A percentile compares a stretch with the other conserved stretches of the same genome.
phyloP scores from a whole-genome alignment of 1,140 invertebrate species.

The Drosophila grimshawi region DNA sequence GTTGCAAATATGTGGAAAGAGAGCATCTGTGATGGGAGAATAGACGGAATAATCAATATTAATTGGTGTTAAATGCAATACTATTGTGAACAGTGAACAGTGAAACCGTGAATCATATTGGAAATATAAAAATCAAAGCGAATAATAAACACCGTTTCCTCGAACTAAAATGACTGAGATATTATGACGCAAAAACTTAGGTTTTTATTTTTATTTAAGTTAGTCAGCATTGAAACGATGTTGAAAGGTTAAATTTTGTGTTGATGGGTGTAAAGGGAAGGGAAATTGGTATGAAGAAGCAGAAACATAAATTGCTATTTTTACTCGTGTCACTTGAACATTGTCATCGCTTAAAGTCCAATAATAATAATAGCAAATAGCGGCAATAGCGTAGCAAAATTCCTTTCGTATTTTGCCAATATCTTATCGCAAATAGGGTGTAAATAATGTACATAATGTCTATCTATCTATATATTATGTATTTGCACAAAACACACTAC shows the following conservation, averaged over 20 bases:
- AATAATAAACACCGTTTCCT: conserved; percentile 29
- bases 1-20: conserved; percentile 17
- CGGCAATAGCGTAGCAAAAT: background rate
- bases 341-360: conserved; percentile 14
- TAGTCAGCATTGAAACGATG: conserved; percentile 26
- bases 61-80: conserved; percentile 20
- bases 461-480: too few species aligned
- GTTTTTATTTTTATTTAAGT: conserved; percentile 18
- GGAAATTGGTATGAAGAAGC: too few species aligned
- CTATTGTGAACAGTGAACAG: conserved; percentile 23
- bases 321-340: too few species aligned
- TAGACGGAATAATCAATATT: conserved; percentile 4
- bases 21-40: conserved; percentile 22
- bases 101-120: conserved; percentile 41
- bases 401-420: conserved; percentile 11
- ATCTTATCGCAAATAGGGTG: conserved; percentile 34
- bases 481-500: background rate
- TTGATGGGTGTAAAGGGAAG: too few species aligned
- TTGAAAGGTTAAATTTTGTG: background rate
- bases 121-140: conserved; percentile 7
- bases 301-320: background rate
- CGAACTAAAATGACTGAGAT: conserved; percentile 23
- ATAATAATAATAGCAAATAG: conserved; percentile 4
- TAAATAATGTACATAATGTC: conserved; percentile 17
- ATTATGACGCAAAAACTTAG: conserved; percentile 25